Base-by-base conservation (phyloP, 2,113 vertebrate species). In the Tricholaema leucomelas region DNA sequence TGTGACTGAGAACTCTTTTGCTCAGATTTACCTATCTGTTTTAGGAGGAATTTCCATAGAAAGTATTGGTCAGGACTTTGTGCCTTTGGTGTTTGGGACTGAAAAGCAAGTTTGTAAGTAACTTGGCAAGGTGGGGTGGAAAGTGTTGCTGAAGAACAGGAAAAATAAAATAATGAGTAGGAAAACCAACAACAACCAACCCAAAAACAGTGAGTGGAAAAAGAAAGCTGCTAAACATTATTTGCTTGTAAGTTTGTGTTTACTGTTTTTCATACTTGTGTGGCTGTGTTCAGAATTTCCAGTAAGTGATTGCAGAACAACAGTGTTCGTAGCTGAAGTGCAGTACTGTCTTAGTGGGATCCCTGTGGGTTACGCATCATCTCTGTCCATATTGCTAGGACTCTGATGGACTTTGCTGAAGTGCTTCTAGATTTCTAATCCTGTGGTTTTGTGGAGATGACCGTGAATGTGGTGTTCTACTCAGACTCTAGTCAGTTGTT, bases 111-210 rank as follows among this genome's bases (percentile, higher is more conserved):
- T 85, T 80, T 59, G 54, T 84, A 88, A 96, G 94, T 78, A 28
- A 76, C 88, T 97, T 97, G 96, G 96, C 95, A 85, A 66, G 56
- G 44, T 44, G 93, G 72, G n/a, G 36, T 96, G 85, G 94, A 94
- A 92, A 93, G 65, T 80, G 71, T 79, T 75, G 56, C 82, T 52
- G 78, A 64, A 84, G 20, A 83, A 83, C 30, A 61, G 12, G 38
- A n/a, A 46, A 92, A 97, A 28, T n/a, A 87, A 88, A 95, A 24
- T 10, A 50, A 24, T 24, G 12, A 50, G 12, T 6, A 50, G 7
- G 15, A 17, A 44, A 44, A 44, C 16, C 42, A 42, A 5, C 42
- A 44, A 44, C 23, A 50, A 50, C 10, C 23, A 23, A 48, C 46
- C 46, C 18, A 20, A 23, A 50, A 50, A 50, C 11, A 63, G 13